Evolutionary conservation across 2,113 vertebrate genomes (phyloP).

Genomic region (Phalacrocorax brasilianus): DNA sequence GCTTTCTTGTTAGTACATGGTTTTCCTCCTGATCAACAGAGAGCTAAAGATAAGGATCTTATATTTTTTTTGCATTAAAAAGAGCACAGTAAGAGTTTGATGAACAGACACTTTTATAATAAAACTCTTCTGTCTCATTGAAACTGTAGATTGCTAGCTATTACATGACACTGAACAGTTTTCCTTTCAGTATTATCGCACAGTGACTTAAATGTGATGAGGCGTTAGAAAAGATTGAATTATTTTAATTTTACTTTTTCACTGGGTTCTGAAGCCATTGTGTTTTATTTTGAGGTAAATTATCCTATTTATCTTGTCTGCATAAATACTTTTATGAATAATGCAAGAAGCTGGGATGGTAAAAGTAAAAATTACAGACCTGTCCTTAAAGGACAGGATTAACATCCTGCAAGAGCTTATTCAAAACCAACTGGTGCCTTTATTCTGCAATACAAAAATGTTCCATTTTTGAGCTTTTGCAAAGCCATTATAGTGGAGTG

Average conservation of each 20-base stretch:
- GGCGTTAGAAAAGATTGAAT: conserved; percentile 46
- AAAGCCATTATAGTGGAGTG: neutral
- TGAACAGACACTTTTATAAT: conserved; percentile 14
- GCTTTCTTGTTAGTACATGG: neutral
- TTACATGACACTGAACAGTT: conserved; percentile 26
- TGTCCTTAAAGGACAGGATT: conserved; percentile 47
- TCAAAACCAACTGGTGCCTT: neutral
- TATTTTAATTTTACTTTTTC: conserved; percentile 63
- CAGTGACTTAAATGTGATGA: conserved; percentile 52
- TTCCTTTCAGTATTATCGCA: conserved; percentile 32
- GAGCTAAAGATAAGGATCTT: neutral
- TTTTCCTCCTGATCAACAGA: neutral
- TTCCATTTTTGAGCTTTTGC: neutral
- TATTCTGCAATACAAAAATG: conserved; percentile 6
- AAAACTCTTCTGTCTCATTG: conserved; percentile 34
- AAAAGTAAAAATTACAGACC: conserved; percentile 47
- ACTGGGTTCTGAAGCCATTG: neutral
- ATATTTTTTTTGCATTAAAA: neutral
- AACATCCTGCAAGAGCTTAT: conserved; percentile 34
- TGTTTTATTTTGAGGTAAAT: conserved; percentile 70
- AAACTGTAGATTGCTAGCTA: neutral
- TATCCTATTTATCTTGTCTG: conserved; percentile 69
- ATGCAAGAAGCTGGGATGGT: conserved; percentile 39
- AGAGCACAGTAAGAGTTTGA: conserved; percentile 22
- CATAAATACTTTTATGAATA: conserved; percentile 67